A percentile compares a stretch with the other conserved stretches of the same genome.
Evolutionary conservation across 2,797 vertebrate genomes (phyloP).

Genomic region (Cyclura pinguis): DNA sequence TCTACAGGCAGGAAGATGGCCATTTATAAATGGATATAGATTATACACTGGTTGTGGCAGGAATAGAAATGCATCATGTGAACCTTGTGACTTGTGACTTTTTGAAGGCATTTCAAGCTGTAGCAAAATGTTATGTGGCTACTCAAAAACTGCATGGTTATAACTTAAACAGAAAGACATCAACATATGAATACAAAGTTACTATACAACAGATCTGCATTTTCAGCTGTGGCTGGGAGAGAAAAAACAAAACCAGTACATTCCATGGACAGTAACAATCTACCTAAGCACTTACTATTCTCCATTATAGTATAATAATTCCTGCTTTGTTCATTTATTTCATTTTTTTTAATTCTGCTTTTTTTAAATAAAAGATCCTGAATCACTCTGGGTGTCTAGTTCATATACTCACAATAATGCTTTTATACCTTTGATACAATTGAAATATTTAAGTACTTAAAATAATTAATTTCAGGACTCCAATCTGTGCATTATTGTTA

Average conservation of each 20-base stretch:
- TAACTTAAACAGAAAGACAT: neutral
- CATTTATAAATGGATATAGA: constrained; percentile 72
- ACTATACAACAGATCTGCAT: neutral
- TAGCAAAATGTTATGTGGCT: constrained; percentile 43
- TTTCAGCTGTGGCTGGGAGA: neutral
- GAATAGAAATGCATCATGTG: constrained; percentile 61
- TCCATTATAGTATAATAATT: neutral
- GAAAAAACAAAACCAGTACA: neutral
- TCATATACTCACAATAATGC: neutral
- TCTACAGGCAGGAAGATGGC: constrained; percentile 51
- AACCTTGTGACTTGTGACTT: constrained; percentile 72
- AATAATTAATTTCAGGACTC: neutral
- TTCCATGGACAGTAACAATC: neutral
- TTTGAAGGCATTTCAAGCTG: constrained; percentile 65
- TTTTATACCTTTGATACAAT: neutral
- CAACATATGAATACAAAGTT: neutral
- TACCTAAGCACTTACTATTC: neutral
- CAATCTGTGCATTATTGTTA: neutral
- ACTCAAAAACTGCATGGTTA: neutral
- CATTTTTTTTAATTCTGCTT: neutral
- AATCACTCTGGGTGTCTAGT: neutral
- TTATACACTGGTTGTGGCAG: constrained; percentile 61
- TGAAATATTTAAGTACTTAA: neutral
- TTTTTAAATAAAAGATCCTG: neutral
- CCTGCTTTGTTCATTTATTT: neutral